Evolutionary conservation across 1,140 invertebrate genomes (phyloP).

Genomic region (Brachionus rubens): DNA sequence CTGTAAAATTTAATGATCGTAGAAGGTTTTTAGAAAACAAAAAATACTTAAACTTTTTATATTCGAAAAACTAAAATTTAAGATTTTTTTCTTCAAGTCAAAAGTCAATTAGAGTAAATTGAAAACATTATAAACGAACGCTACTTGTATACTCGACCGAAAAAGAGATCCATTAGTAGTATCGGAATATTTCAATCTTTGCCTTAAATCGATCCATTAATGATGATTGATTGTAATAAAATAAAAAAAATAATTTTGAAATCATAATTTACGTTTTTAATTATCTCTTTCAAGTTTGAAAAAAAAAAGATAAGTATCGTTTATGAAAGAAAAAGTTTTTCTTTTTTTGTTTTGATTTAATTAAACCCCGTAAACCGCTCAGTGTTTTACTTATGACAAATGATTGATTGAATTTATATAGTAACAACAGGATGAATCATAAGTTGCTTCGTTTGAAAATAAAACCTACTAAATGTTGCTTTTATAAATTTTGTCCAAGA

Average conservation of each 20-base stretch:
- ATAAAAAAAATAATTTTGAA: neutral
- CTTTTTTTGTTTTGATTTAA: constrained; percentile 6
- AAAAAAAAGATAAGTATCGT: constrained; percentile 37
- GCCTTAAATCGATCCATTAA: constrained; percentile 31
- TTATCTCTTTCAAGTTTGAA: constrained; percentile 16
- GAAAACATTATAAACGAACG: constrained; percentile 8
- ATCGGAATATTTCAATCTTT: constrained; percentile 32
- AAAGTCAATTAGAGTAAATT: constrained; percentile 24
- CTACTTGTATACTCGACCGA: neutral
- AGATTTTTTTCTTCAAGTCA: constrained; percentile 31
- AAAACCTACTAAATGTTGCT: too few relatives aligned
- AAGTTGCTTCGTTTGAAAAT: neutral
- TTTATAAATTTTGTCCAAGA: too few relatives aligned
- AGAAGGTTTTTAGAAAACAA: too few relatives aligned
- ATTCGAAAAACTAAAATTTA: too few relatives aligned
- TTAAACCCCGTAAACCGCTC: constrained; percentile 8
- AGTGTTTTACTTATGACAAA: neutral
- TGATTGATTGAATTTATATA: constrained; percentile 18
- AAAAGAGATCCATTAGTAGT: constrained; percentile 3
- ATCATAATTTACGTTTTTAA: constrained; percentile 27
- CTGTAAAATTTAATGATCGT: too few relatives aligned
- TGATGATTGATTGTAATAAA: constrained; percentile 37
- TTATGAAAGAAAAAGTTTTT: too few relatives aligned
- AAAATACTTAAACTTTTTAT: too few relatives aligned
- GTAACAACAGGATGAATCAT: neutral